These are phyloP conservation scores for Meloidogyne hapla DNA, from an alignment of 1,140 invertebrate genomes.

Conservation along the genomic window DNA sequence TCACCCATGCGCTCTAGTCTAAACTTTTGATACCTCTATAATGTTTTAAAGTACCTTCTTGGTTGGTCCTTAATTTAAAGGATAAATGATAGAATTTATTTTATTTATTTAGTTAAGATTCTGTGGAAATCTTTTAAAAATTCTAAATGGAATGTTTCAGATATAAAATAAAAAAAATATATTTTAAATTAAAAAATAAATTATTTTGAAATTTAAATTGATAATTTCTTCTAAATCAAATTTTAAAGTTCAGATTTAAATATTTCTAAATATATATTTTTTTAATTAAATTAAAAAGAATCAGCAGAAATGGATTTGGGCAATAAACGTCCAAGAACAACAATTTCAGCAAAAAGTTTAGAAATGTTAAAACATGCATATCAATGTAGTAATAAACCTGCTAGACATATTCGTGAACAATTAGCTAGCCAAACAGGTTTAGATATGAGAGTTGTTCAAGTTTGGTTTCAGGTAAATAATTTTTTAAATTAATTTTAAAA, in stretches of 20 bases:
- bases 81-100: too few species aligned
- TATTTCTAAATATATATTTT: neutral
- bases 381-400: slow-evolving; percentile 82
- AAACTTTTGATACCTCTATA: too few species aligned
- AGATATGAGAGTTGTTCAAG: slow-evolving; percentile 95
- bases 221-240: too few species aligned
- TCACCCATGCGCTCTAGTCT: too few species aligned
- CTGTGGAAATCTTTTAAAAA: too few species aligned
- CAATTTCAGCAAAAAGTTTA: slow-evolving; percentile 95
- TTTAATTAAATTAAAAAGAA: slow-evolving; percentile 33
- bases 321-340: slow-evolving; percentile 93
- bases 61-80: too few species aligned
- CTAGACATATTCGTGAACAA: slow-evolving; percentile 91
- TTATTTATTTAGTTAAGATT: too few species aligned
- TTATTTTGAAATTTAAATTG: neutral
- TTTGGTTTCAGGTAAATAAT: slow-evolving; percentile 67
- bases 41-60: too few species aligned
- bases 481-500: slow-evolving; percentile 12
- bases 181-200: slow-evolving; percentile 1
- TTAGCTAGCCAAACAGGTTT: slow-evolving; percentile 85
- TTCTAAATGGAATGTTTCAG: too few species aligned
- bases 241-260: too few species aligned
- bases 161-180: too few species aligned
- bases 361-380: slow-evolving; percentile 95
- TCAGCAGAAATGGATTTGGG: slow-evolving; percentile 74